A percentile compares a stretch with the other conserved stretches of the same genome.
Conservation (phyloP, 2,113 vertebrate species). For the Sinocyclocheilus maitianheensis region DNA sequence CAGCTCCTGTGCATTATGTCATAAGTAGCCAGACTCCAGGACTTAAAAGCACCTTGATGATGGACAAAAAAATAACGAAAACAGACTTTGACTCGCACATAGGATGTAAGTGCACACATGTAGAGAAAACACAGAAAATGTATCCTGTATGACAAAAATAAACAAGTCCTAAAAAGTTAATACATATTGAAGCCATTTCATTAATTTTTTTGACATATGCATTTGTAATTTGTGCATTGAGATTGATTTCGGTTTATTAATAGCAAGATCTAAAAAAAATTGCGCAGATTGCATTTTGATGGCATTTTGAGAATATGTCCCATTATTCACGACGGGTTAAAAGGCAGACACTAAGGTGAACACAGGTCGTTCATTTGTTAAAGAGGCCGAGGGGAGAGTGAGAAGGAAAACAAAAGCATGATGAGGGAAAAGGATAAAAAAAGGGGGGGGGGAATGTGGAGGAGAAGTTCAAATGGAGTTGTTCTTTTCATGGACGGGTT, state of each 20-base stretch:
- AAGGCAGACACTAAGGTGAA: conserved; percentile 41
- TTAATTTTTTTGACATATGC: neutral
- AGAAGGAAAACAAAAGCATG: conserved; percentile 45
- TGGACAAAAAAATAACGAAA: conserved; percentile 64
- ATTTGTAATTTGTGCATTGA: neutral
- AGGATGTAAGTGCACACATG: conserved; percentile 5
- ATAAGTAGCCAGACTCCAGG: conserved; percentile 63
- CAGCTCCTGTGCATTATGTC: conserved; percentile 65
- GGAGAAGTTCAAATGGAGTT: conserved; percentile 47
- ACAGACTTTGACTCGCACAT: conserved; percentile 25
- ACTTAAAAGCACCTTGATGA: conserved; percentile 76
- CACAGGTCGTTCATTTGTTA: conserved; percentile 40
- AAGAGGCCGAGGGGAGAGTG: conserved; percentile 29
- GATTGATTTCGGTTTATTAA: conserved; percentile 35
- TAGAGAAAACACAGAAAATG: conserved; percentile 15
- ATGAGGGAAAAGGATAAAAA: conserved; percentile 27
- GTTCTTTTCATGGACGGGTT: conserved; percentile 55
- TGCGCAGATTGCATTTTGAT: conserved; percentile 48
- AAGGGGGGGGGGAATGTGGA: neutral
- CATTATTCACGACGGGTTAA: conserved; percentile 46
- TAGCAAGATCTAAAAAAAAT: conserved; percentile 42
- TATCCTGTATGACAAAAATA: conserved; percentile 6
- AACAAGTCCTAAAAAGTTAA: neutral
- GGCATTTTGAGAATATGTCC: conserved; percentile 34
- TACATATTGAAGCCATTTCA: neutral